phyloP scores from a whole-genome alignment of 2,113 vertebrate genomes.

The Drymodes brunneopygia region DNA sequence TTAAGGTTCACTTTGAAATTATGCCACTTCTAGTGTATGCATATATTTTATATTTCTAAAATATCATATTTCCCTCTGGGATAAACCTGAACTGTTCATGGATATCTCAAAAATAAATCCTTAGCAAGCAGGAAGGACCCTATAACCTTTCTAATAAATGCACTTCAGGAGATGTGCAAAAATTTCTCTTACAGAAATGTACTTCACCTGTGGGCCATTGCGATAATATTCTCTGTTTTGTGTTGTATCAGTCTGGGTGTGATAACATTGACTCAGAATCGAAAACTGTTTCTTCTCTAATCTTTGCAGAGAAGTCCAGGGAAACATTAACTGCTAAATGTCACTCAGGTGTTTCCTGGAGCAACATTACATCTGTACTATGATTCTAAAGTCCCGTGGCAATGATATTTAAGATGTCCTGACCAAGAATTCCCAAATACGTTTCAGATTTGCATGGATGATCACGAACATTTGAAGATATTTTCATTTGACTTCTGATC shows the following conservation, averaged over 20 bases:
- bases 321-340: background rate
- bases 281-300: background rate
- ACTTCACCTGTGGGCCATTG: background rate
- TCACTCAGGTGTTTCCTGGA: background rate
- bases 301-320: background rate
- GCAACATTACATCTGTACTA: rapidly evolving
- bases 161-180: background rate
- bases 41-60: background rate
- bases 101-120: background rate
- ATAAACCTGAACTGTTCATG: background rate
- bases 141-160: background rate
- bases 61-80: background rate
- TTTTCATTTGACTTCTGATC: constrained; percentile 28
- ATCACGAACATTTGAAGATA: background rate
- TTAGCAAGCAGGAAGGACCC: background rate
- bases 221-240: background rate
- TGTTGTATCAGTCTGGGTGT: background rate
- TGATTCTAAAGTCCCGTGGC: background rate
- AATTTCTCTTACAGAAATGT: background rate
- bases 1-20: background rate
- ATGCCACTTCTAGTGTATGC: background rate
- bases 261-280: background rate
- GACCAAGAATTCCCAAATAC: background rate
- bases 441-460: background rate
- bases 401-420: background rate